Conservation (phyloP, 2,797 vertebrate species). For the Pseudomugil gertrudae region DNA sequence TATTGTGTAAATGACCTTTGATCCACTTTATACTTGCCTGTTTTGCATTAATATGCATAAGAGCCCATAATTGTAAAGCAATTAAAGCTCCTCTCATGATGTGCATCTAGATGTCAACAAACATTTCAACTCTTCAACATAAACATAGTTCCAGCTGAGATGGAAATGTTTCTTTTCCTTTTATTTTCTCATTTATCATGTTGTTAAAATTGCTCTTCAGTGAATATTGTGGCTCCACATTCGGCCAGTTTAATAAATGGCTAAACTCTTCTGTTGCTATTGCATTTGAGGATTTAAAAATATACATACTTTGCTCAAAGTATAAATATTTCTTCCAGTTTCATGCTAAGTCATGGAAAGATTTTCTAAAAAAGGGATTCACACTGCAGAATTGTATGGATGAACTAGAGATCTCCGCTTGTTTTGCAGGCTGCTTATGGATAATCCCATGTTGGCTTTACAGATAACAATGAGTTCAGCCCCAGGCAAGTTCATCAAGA, state of each 20-base stretch:
- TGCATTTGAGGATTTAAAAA: slow-evolving; percentile 9
- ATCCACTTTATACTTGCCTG: neutral
- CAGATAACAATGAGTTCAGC: slow-evolving; percentile 30
- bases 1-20: slow-evolving; percentile 7
- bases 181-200: neutral
- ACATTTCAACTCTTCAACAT: slow-evolving; percentile 1
- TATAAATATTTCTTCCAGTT: slow-evolving; percentile 18
- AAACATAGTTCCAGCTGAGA: neutral
- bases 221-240: slow-evolving; percentile 4
- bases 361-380: slow-evolving; percentile 12
- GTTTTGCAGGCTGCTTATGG: slow-evolving; percentile 20
- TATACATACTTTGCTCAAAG: slow-evolving; percentile 11
- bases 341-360: slow-evolving; percentile 5
- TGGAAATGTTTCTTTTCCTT: neutral
- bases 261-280: neutral
- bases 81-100: slow-evolving; percentile 21
- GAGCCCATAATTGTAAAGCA: slow-evolving; percentile 13
- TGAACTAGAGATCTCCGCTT: slow-evolving; percentile 15
- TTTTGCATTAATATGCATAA: slow-evolving; percentile 3
- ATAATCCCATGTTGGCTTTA: slow-evolving; percentile 31
- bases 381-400: neutral
- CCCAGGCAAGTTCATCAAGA: slow-evolving; percentile 38
- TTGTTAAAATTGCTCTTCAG: neutral
- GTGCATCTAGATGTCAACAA: slow-evolving; percentile 6
- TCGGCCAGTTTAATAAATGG: slow-evolving; percentile 5